A percentile compares a stretch with the other conserved stretches of the same genome.
phyloP scores from a whole-genome alignment of 2,113 vertebrate genomes.

The Pimephales promelas region DNA sequence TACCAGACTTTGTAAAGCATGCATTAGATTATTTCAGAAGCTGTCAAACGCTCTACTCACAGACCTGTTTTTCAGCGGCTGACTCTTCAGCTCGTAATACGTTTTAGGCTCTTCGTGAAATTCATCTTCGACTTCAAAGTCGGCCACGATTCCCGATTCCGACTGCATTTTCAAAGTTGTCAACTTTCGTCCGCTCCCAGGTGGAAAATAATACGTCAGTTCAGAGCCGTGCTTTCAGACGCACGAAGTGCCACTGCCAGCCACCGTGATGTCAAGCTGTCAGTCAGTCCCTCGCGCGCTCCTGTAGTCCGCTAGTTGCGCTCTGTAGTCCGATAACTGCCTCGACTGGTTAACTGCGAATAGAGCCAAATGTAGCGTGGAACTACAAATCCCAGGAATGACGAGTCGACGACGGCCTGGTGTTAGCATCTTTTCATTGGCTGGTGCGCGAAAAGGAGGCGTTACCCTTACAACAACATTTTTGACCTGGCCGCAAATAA shows the following conservation, averaged over 20 bases:
- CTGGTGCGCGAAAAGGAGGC: conserved; percentile 28
- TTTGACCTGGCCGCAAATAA: neutral
- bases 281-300: conserved; percentile 58
- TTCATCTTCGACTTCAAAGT: conserved; percentile 93
- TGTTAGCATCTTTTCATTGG: conserved; percentile 72
- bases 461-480: neutral
- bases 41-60: conserved; percentile 56
- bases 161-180: conserved; percentile 83
- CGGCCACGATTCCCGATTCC: conserved; percentile 93
- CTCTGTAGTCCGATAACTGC: conserved; percentile 68
- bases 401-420: conserved; percentile 42
- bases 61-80: conserved; percentile 92
- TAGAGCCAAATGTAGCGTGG: neutral
- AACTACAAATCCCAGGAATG: conserved; percentile 76
- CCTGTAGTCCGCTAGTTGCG: conserved; percentile 31
- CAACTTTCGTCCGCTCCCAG: conserved; percentile 58
- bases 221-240: conserved; percentile 31
- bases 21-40: neutral
- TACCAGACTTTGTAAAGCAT: neutral
- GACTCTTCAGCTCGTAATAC: conserved; percentile 96
- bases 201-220: conserved; percentile 46
- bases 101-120: conserved; percentile 94
- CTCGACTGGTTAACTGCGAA: too few species aligned
- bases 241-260: conserved; percentile 62
- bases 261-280: conserved; percentile 66